Evolutionary conservation across 2,113 vertebrate genomes (phyloP).

Genomic region (Pycnonotus jocosus): DNA sequence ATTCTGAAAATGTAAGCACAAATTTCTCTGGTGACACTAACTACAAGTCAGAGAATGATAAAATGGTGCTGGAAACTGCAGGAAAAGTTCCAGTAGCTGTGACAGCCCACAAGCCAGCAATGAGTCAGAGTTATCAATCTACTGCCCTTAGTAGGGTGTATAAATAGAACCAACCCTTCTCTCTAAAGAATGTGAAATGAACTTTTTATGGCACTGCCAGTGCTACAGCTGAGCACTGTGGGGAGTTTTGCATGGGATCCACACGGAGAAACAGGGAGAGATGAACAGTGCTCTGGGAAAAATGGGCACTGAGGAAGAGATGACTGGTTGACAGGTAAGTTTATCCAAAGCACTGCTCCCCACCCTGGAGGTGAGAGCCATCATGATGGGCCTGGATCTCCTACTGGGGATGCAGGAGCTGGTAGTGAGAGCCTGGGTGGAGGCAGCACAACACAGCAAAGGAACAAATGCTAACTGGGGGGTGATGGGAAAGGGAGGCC

Average conservation of each 20-base stretch:
- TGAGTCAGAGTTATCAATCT: slow-evolving; percentile 21
- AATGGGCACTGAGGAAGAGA: background rate
- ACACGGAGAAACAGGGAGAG: background rate
- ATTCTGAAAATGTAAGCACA: background rate
- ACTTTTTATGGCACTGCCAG: background rate
- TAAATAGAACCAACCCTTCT: slow-evolving; percentile 16
- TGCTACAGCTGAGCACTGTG: background rate
- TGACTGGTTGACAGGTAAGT: background rate
- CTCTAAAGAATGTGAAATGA: background rate
- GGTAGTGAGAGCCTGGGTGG: accelerated
- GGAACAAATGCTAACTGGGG: background rate
- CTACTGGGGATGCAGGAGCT: accelerated
- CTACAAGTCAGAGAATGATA: background rate
- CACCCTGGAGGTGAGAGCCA: background rate
- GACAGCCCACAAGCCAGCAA: slow-evolving; percentile 4
- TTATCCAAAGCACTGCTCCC: background rate
- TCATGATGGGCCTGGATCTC: accelerated
- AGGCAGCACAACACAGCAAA: background rate
- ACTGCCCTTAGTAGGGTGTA: background rate
- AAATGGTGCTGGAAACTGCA: background rate
- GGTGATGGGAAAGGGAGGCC: accelerated
- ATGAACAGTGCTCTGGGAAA: background rate
- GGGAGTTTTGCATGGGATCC: background rate
- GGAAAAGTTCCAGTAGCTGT: slow-evolving; percentile 4
- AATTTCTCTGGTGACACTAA: background rate